Conservation (phyloP, 1,140 invertebrate genomes). For the Antheraea mylitta region DNA sequence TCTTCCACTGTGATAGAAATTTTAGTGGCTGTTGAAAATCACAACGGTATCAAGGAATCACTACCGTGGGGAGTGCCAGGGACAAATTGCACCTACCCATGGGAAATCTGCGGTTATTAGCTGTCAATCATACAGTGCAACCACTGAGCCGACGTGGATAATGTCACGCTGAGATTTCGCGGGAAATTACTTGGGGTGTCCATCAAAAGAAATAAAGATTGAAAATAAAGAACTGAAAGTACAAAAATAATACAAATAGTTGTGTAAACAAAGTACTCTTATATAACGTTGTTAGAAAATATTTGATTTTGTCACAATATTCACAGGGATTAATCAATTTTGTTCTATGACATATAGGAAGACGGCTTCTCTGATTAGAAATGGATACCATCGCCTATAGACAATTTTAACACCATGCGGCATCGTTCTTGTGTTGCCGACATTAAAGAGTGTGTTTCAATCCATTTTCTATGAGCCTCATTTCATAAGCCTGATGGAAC, state of each 20-base stretch:
- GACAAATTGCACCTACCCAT: constrained; percentile 40
- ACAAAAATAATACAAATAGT: not conserved
- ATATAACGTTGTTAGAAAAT: no score
- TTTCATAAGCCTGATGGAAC: no score
- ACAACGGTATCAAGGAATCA: not conserved
- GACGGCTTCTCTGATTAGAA: no score
- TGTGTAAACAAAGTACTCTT: not conserved
- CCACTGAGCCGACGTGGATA: constrained; percentile 22
- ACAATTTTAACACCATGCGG: no score
- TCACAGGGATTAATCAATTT: no score
- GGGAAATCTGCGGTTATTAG: constrained; percentile 56
- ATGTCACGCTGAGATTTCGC: constrained; percentile 23
- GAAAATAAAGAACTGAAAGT: not conserved
- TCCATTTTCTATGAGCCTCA: no score
- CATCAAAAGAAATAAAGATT: not conserved
- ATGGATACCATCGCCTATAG: no score
- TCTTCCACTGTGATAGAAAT: not conserved
- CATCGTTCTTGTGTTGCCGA: no score
- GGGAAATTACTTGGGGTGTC: not conserved
- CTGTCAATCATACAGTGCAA: constrained; percentile 44
- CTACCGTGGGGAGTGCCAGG: constrained; percentile 1
- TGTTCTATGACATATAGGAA: no score
- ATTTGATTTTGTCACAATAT: no score
- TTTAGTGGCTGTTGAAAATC: constrained; percentile 7
- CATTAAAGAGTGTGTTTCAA: no score